Evolutionary conservation across 2,888 invertebrate genomes (phyloP), one percentile per base, ranked within the genome.

Genomic region (Coleophora flavipennella): DNA sequence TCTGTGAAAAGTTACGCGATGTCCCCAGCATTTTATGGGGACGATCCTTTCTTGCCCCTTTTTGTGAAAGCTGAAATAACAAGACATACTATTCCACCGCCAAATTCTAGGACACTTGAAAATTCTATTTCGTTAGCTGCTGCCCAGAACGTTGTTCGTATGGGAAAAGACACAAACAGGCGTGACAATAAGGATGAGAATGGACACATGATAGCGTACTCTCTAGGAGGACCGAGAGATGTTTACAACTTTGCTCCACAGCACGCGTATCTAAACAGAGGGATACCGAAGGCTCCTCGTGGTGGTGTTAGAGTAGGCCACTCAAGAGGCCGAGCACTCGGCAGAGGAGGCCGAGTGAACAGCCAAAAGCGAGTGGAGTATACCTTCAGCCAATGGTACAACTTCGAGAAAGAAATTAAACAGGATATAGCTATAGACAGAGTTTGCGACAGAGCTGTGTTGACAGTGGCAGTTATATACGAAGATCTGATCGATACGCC

Each of bases 161-260:
- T 35, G 35, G 35, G 35, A 11, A 35, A 27, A 2, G 10, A 27
- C 10, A 27, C 28, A 10, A 27, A 10, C 8, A 9, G 8, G 28
- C 8, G 10, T 10, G 8, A 26, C 9, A 26, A 35, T 35, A 26
- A 11, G 7, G 35, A 35, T 26, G 11, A 25, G 35, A 35, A 35
- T 26, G 35, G 35, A 3, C 35, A 35, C 26, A 12, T 35, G 26
- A 35, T 35, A 26, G 35, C 35, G 26, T 35, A 26, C 26, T 9
- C 13, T n/a, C 25, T 35, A 7, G 35, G 35, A 8, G 35, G 35
- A 3, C 35, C 35, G 25, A 10, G 26, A 3, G 11, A 35, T 35
- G 7, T 35, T 6, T 35, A 35, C 26, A 35, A 35, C 26, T 35
- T 35, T 26, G 35, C 12, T 3, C 35, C 35, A 8, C 35, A 37